A percentile compares a stretch with the other conserved stretches of the same genome.
These are phyloP conservation scores for Phanerotoma sp. DNA, from an alignment of 2,888 invertebrate genomes.

Conservation along the genomic window DNA sequence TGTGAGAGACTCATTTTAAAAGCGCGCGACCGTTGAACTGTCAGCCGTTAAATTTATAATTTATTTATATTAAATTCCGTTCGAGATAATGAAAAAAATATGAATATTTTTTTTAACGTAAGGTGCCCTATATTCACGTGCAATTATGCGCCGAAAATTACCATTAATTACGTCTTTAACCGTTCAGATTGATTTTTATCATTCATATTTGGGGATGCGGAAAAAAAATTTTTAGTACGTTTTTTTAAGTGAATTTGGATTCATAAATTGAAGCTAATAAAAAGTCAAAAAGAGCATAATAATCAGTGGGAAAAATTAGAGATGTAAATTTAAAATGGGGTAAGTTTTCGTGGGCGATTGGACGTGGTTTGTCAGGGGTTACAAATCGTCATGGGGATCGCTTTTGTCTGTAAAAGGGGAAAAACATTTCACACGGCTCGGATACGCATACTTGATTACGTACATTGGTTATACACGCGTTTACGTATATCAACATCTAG, in stretches of 20 bases:
- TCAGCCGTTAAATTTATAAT: slow-evolving; percentile 22
- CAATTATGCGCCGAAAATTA: no score
- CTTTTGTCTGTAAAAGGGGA: slow-evolving; percentile 20
- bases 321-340: background rate
- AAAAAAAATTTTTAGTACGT: no score
- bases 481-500: slow-evolving; percentile 3
- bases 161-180: no score
- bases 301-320: background rate
- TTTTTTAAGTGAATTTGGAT: no score
- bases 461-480: slow-evolving; percentile 26
- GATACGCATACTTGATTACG: slow-evolving; percentile 36
- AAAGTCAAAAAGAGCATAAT: no score
- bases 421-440: slow-evolving; percentile 37
- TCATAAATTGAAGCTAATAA: no score
- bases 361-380: background rate
- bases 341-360: background rate
- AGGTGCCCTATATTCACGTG: no score
- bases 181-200: no score
- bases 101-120: no score
- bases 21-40: slow-evolving; percentile 47
- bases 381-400: slow-evolving; percentile 16
- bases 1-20: slow-evolving; percentile 37
- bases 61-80: no score
- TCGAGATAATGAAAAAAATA: no score
- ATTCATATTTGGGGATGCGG: no score